Conservation (phyloP, 2,888 invertebrate species). For the Aproaerema taeniolella region DNA sequence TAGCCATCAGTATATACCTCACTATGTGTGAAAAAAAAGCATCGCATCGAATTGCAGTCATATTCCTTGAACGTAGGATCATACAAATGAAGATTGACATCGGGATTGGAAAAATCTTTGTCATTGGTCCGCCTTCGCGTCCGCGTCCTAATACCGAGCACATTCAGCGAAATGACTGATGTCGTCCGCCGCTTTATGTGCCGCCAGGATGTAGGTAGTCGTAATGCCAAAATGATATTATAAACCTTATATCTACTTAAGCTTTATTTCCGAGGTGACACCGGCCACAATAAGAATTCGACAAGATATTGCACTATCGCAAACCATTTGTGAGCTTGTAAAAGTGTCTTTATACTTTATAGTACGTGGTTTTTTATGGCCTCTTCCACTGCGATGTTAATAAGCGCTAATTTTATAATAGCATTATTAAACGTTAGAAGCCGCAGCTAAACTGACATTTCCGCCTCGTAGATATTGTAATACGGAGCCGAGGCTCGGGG, state of each 20-base stretch:
- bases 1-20: too few species aligned
- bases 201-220: slow-evolving; percentile 59
- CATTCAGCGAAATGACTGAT: slow-evolving; percentile 26
- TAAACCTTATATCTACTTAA: too few species aligned
- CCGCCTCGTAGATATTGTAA: slow-evolving; percentile 24
- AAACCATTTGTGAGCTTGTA: slow-evolving; percentile 7
- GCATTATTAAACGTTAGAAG: slow-evolving; percentile 22
- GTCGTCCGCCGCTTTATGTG: slow-evolving; percentile 52
- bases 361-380: slow-evolving; percentile 12
- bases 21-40: too few species aligned
- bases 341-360: slow-evolving; percentile 2
- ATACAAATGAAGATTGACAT: too few species aligned
- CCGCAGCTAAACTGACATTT: slow-evolving; percentile 26
- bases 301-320: slow-evolving; percentile 37
- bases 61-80: too few species aligned
- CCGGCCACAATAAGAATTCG: slow-evolving; percentile 35
- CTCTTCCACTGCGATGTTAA: slow-evolving; percentile 10
- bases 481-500: slow-evolving; percentile 4
- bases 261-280: slow-evolving; percentile 31
- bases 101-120: too few species aligned
- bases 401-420: slow-evolving; percentile 20
- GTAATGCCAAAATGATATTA: slow-evolving; percentile 67
- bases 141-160: neutral
- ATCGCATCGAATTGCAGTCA: too few species aligned
- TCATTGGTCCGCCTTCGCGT: neutral